A percentile compares a stretch with the other conserved stretches of the same genome.
These are phyloP conservation scores for Vanessa cardui DNA, from an alignment of 2,888 invertebrate species.

Conservation along the genomic window DNA sequence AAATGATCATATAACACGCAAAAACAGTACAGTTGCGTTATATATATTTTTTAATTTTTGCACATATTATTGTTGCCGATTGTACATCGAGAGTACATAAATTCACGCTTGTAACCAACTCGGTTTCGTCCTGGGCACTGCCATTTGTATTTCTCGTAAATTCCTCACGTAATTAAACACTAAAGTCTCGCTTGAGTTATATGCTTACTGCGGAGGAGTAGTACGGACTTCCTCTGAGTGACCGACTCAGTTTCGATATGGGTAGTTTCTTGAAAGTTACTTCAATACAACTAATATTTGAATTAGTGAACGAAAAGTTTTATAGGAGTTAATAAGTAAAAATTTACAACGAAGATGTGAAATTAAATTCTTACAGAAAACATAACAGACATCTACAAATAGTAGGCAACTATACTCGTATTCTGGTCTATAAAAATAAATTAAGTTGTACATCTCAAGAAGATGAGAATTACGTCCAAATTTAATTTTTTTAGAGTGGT, in stretches of 20 bases:
- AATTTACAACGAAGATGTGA: too few relatives aligned
- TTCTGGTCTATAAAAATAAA: too few relatives aligned
- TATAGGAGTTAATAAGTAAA: not conserved
- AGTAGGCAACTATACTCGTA: too few relatives aligned
- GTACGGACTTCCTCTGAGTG: not conserved
- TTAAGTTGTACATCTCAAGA: too few relatives aligned
- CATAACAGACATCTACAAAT: too few relatives aligned
- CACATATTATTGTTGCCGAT: slow-evolving; percentile 2
- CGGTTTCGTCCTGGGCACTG: slow-evolving; percentile 38
- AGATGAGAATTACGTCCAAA: too few relatives aligned
- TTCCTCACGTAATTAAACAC: slow-evolving; percentile 46
- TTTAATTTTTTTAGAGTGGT: too few relatives aligned
- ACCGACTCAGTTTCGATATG: slow-evolving; percentile 22
- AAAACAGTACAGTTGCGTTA: not conserved
- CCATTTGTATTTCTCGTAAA: slow-evolving; percentile 43
- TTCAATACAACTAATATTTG: not conserved
- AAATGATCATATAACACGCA: too few relatives aligned
- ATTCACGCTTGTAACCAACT: slow-evolving; percentile 33
- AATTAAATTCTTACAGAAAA: too few relatives aligned
- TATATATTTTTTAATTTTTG: not conserved
- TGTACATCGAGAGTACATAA: slow-evolving; percentile 35
- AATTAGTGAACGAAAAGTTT: not conserved
- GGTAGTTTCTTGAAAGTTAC: slow-evolving; percentile 19
- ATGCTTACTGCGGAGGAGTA: slow-evolving; percentile 15
- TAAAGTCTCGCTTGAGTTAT: slow-evolving; percentile 34